Evolutionary conservation across 2,113 vertebrate species (phyloP), one percentile per base, ranked within the genome.

Genomic region (Oxyruncus cristatus): DNA sequence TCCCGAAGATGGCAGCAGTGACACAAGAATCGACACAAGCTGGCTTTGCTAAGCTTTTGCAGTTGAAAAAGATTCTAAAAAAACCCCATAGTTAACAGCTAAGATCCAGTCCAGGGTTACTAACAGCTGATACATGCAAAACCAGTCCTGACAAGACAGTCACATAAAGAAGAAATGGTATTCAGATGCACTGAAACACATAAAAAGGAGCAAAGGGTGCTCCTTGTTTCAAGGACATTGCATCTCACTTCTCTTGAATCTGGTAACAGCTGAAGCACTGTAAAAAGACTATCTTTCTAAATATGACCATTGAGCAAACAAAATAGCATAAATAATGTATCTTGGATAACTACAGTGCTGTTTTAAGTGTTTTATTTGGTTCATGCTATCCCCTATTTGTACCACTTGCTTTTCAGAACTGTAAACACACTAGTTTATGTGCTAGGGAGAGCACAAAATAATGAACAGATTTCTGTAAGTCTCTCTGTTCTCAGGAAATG

Each of bases 1-100:
- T 93, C 73, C 97, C 96, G 93, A 91, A 96, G 98, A 97, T 98
- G 98, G 98, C 98, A 98, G 97, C 94, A 97, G 85, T 46, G 93
- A 61, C 52, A 56, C 47, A 72, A 49, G 68, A 97, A 95, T 78
- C 8, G 16, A n/a, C 52, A 68, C 12, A 21, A 39, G 24, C 37
- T 30, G 37, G 14, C 28, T 84, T 55, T 41, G 58, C 42, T 56
- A 73, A 61, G 63, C 66, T 85, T 65, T 53, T 42, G 52, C 72
- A 68, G 46, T 27, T 21, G 41, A 67, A 86, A 94, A 88, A 39
- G 33, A 55, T 50, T 41, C 37, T 63, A 84, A 65, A 37, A 27
- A 52, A 91, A 83, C 35, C 87, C 44, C 16, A 17, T 8, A 52
- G 35, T 33, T 49, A 53, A 94, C 70, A 85, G 67, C 37, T 49